Conservation (phyloP, 2,113 vertebrate species). For the Saguinus imperator region DNA sequence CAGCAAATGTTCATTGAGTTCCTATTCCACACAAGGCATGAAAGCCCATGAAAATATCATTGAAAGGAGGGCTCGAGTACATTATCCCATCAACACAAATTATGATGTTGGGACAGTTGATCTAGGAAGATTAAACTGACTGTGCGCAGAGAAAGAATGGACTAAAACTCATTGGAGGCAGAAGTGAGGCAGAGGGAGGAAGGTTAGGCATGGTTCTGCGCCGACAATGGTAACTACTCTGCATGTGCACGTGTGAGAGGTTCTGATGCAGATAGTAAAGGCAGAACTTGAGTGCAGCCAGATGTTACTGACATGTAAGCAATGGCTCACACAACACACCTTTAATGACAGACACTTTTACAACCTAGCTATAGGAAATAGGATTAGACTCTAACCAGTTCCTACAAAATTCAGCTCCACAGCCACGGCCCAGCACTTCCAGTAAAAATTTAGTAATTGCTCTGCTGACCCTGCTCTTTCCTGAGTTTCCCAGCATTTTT, state of each 20-base stretch:
- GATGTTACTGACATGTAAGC: neutral
- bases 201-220: neutral
- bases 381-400: neutral
- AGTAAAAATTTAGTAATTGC: neutral
- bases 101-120: neutral
- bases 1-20: neutral
- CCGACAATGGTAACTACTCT: rapidly evolving
- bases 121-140: neutral
- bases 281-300: neutral
- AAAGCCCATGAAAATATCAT: neutral
- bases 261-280: neutral
- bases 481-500: neutral
- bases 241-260: rapidly evolving
- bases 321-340: neutral
- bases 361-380: neutral
- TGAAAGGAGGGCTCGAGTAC: neutral
- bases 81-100: neutral
- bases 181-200: neutral
- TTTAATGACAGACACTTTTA: slow-evolving; percentile 13
- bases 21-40: neutral
- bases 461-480: neutral
- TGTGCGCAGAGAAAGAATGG: neutral
- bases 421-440: neutral
- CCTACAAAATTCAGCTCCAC: neutral
- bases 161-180: neutral